phyloP scores from a whole-genome alignment of 2,113 vertebrate genomes.

The Pollachius pollachius region DNA sequence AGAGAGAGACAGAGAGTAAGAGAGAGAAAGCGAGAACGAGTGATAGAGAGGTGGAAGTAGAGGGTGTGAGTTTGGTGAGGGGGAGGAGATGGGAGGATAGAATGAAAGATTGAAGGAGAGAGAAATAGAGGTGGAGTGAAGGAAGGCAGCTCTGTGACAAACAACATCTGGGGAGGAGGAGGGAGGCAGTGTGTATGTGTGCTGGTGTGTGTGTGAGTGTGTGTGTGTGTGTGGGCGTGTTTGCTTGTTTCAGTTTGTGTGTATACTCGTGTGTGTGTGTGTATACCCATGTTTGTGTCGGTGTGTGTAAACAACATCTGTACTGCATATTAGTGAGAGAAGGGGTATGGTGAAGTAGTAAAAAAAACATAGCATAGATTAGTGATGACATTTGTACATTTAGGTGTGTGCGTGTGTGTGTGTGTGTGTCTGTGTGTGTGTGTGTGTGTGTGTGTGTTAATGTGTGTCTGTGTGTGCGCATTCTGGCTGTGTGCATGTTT shows the following conservation, averaged over 20 bases:
- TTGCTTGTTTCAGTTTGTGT: too few species aligned
- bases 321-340: constrained; percentile 35
- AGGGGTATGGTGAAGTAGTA: not conserved
- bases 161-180: constrained; percentile 55
- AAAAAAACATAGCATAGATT: too few species aligned
- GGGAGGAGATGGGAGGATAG: not conserved
- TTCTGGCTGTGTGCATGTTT: not conserved
- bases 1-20: too few species aligned
- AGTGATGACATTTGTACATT: too few species aligned
- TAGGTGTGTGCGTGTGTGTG: not conserved
- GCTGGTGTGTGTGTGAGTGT: too few species aligned
- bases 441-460: not conserved
- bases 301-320: constrained; percentile 54
- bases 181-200: not conserved
- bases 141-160: constrained; percentile 34
- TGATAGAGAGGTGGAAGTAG: not conserved
- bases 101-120: not conserved
- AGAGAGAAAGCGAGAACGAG: not conserved
- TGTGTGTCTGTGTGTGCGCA: constrained; percentile 5
- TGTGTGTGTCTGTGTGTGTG: not conserved
- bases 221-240: too few species aligned
- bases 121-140: too few species aligned
- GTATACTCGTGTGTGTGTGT: too few species aligned
- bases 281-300: not conserved
- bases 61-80: not conserved